Conservation (phyloP, 37 sponge, comb jelly and placozoan genomes). For the Chondrosia reniformis region DNA sequence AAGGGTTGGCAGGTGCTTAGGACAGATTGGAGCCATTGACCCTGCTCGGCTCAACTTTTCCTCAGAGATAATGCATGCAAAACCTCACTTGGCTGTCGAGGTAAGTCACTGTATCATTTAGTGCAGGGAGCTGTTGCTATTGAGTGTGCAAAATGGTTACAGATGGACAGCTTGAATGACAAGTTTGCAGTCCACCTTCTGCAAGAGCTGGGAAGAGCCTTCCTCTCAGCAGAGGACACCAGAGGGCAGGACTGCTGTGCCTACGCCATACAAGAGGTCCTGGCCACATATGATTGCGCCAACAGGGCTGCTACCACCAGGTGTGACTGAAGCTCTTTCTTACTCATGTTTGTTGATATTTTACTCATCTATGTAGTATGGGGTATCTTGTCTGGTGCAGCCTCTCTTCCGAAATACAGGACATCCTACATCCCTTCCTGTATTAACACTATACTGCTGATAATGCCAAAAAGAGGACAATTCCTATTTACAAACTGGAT, state of each 20-base stretch:
- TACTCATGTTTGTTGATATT: neutral
- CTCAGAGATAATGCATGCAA: neutral
- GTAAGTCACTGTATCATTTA: neutral
- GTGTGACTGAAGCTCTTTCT: neutral
- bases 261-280: constrained; percentile 81
- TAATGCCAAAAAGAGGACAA: neutral
- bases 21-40: constrained; percentile 84
- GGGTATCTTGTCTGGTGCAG: constrained; percentile 56
- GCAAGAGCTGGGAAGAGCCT: constrained; percentile 53
- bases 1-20: constrained; percentile 64
- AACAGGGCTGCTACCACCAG: neutral
- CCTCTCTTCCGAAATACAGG: constrained; percentile 49
- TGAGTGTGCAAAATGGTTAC: too few relatives aligned
- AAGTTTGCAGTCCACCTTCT: constrained; percentile 65
- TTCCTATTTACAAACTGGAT: constrained; percentile 29
- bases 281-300: constrained; percentile 44
- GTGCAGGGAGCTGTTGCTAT: too few relatives aligned
- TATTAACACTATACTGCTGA: constrained; percentile 49
- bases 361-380: constrained; percentile 22
- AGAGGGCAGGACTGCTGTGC: constrained; percentile 73
- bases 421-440: constrained; percentile 66
- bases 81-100: neutral
- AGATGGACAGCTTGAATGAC: constrained; percentile 24
- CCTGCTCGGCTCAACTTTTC: constrained; percentile 55
- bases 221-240: constrained; percentile 42